phyloP scores from a whole-genome alignment of 2,888 invertebrate genomes.

The Chirona hameri region DNA sequence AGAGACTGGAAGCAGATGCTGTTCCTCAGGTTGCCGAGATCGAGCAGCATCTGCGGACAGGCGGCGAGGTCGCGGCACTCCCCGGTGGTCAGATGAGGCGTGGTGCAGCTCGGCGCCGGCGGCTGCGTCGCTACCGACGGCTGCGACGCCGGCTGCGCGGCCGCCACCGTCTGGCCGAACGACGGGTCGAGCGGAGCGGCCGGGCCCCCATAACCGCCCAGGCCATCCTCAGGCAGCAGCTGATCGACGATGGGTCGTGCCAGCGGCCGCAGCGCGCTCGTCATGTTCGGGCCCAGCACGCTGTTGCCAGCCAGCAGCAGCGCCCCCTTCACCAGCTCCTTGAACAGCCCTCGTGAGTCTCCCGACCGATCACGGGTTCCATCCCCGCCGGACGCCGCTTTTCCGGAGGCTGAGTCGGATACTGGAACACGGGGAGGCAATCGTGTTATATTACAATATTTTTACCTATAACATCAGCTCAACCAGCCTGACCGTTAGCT shows the following conservation, averaged over 20 bases:
- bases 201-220: conserved; percentile 43
- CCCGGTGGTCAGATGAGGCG: conserved; percentile 73
- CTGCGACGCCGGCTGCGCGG: conserved; percentile 25
- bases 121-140: conserved; percentile 43
- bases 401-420: too few species aligned
- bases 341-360: conserved; percentile 34
- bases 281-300: conserved; percentile 71
- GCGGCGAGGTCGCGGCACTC: conserved; percentile 83
- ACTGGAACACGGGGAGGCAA: too few species aligned
- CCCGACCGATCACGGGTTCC: background rate
- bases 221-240: conserved; percentile 12
- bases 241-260: conserved; percentile 48
- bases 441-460: too few species aligned
- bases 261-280: conserved; percentile 73
- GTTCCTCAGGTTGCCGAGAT: conserved; percentile 74
- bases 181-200: conserved; percentile 40
- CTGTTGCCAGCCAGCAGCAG: conserved; percentile 76
- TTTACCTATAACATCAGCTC: too few species aligned
- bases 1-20: conserved; percentile 87
- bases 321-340: conserved; percentile 48
- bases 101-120: conserved; percentile 63
- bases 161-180: background rate
- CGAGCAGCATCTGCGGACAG: conserved; percentile 77
- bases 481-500: too few species aligned
- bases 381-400: too few species aligned